Conservation (phyloP, 1,140 invertebrate species). For the Geopemphigus sp. region DNA sequence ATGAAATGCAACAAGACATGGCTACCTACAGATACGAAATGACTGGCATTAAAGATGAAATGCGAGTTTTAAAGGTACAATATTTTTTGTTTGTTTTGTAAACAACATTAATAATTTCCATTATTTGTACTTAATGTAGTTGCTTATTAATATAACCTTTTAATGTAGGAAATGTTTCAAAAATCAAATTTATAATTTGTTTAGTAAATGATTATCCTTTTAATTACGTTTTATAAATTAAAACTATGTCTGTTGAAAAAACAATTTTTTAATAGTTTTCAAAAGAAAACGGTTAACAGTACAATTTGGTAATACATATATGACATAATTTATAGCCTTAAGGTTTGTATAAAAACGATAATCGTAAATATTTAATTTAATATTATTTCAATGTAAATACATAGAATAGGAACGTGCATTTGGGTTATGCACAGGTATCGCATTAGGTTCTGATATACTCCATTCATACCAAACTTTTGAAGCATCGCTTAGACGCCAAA, state of each 20-base stretch:
- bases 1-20: slow-evolving; percentile 80
- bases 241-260: background rate
- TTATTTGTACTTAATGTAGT: background rate
- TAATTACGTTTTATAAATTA: background rate
- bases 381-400: slow-evolving; percentile 17
- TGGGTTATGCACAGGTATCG: slow-evolving; percentile 73
- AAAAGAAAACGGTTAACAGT: background rate
- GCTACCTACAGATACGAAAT: slow-evolving; percentile 82
- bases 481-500: slow-evolving; percentile 77
- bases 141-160: too few species aligned
- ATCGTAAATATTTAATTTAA: background rate
- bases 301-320: background rate
- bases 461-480: slow-evolving; percentile 97
- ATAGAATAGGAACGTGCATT: slow-evolving; percentile 60
- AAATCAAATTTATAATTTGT: background rate
- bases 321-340: background rate
- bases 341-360: background rate
- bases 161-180: background rate
- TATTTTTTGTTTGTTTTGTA: slow-evolving; percentile 3
- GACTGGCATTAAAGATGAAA: slow-evolving; percentile 83
- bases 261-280: background rate
- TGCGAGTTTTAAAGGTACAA: slow-evolving; percentile 62
- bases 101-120: background rate
- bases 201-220: background rate
- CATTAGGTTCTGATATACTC: slow-evolving; percentile 70